Conservation (phyloP, 2,888 invertebrate species). For the Watsonalla binaria region DNA sequence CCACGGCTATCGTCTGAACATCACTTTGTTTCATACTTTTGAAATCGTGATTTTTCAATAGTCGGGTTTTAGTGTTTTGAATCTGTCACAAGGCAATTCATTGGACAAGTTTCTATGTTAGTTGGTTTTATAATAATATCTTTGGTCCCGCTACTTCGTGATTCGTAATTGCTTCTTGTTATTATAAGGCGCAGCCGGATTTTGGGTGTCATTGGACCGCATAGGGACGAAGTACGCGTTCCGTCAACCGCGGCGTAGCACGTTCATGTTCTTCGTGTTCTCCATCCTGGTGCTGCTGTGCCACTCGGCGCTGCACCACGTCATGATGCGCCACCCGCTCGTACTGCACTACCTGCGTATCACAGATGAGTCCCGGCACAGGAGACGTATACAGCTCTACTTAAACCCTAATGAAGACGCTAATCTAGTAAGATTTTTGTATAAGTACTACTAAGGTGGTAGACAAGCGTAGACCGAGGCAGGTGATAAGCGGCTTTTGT, state of each 20-base stretch:
- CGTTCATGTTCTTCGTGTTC: slow-evolving; percentile 90
- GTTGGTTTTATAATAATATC: too few relatives aligned
- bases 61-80: too few relatives aligned
- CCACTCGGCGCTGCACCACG: slow-evolving; percentile 88
- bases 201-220: slow-evolving; percentile 90
- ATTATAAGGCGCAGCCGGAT: slow-evolving; percentile 88
- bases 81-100: too few relatives aligned
- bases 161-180: background rate
- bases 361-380: slow-evolving; percentile 85
- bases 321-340: slow-evolving; percentile 88
- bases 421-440: slow-evolving; percentile 79
- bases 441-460: background rate
- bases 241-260: slow-evolving; percentile 87
- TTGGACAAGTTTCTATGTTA: too few relatives aligned
- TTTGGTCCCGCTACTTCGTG: background rate
- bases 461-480: background rate
- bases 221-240: slow-evolving; percentile 90
- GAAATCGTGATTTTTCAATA: too few relatives aligned
- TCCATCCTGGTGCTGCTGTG: slow-evolving; percentile 87
- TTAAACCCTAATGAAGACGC: slow-evolving; percentile 92
- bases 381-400: slow-evolving; percentile 87
- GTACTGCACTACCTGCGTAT: slow-evolving; percentile 89
- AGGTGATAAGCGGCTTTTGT: too few relatives aligned
- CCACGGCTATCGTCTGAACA: too few relatives aligned
- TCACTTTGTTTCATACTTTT: too few relatives aligned